These are phyloP conservation scores for Graphium colonna DNA, from an alignment of 2,888 invertebrate species.

Conservation along the genomic window DNA sequence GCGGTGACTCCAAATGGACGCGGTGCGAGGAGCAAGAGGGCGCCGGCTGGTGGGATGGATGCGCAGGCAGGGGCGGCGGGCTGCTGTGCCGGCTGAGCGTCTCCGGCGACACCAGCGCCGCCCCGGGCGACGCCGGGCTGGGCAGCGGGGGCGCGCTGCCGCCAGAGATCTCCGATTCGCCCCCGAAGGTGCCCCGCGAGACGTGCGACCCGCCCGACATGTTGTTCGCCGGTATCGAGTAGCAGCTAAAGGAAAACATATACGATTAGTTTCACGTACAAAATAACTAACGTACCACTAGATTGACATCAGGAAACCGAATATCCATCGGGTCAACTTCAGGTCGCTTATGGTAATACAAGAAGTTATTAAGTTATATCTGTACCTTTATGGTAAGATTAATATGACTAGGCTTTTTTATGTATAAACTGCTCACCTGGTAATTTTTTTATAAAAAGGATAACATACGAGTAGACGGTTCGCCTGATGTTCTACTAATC, in stretches of 20 bases:
- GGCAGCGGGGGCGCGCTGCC: conserved; percentile 83
- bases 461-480: no score
- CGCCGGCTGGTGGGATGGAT: conserved; percentile 80
- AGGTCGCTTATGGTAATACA: no score
- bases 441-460: no score
- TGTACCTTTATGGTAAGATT: no score
- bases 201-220: conserved; percentile 81
- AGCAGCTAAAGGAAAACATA: conserved; percentile 62
- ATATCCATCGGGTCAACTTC: no score
- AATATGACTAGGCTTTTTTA: no score
- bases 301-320: no score
- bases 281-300: no score
- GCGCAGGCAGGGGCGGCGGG: conserved; percentile 72
- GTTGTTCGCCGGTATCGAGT: conserved; percentile 82
- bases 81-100: conserved; percentile 84
- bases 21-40: conserved; percentile 76
- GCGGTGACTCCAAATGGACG: conserved; percentile 77
- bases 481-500: no score
- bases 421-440: no score
- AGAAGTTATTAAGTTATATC: no score
- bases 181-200: conserved; percentile 73
- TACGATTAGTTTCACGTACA: neutral
- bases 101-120: conserved; percentile 87
- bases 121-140: conserved; percentile 86
- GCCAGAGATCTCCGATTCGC: conserved; percentile 66